Evolutionary conservation across 2,888 invertebrate genomes (phyloP).

Genomic region (Prosapia bicincta): DNA sequence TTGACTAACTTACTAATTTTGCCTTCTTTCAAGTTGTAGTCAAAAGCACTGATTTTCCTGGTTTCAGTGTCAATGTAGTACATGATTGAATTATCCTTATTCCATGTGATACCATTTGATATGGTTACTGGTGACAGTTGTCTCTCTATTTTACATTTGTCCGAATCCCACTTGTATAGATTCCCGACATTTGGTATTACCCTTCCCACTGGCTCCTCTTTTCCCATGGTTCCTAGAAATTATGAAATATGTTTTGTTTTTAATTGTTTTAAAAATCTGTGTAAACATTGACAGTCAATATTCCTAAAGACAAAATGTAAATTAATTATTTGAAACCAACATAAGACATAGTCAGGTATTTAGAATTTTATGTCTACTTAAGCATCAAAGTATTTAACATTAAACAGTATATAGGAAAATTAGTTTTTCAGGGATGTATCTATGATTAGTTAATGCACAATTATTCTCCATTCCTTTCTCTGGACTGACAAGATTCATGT

Average conservation of each 20-base stretch:
- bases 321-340: too few relatives aligned
- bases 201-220: constrained; percentile 48
- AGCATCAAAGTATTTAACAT: too few relatives aligned
- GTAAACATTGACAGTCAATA: too few relatives aligned
- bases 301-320: too few relatives aligned
- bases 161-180: constrained; percentile 54
- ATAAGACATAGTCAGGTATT: too few relatives aligned
- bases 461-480: too few relatives aligned
- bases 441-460: too few relatives aligned
- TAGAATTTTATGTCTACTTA: too few relatives aligned
- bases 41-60: constrained; percentile 62
- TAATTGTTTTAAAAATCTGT: too few relatives aligned
- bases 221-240: constrained; percentile 61
- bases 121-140: constrained; percentile 53
- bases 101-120: constrained; percentile 82
- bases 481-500: too few relatives aligned
- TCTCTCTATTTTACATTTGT: constrained; percentile 38
- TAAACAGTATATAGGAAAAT: too few relatives aligned
- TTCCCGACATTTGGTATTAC: constrained; percentile 54
- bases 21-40: constrained; percentile 58
- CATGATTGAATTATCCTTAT: constrained; percentile 62
- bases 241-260: background rate
- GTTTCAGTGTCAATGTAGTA: constrained; percentile 76
- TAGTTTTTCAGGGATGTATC: too few relatives aligned
- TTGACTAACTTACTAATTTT: constrained; percentile 43